Evolutionary conservation across 1,140 invertebrate species (phyloP), one percentile per base, ranked within the genome.

Genomic region (Heliconius nattereri): DNA sequence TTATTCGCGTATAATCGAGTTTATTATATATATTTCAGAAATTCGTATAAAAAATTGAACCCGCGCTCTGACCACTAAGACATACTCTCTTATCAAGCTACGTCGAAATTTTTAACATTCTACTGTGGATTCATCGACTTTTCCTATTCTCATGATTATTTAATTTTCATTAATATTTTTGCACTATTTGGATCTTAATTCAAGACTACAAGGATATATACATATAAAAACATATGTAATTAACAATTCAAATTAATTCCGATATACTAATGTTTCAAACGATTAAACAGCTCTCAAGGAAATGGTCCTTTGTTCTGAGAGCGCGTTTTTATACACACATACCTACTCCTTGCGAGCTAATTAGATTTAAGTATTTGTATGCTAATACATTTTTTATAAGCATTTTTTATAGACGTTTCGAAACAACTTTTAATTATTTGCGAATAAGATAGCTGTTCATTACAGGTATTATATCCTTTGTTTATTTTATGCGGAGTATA

Each of bases 241-340:
- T 11, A 57, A 57, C 20, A 57, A 57, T 57, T 57, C 54, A 57
- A 57, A 57, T 57, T 23, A 57, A 57, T 57, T 57, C n/a, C 40
- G 16, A 57, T n/a, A 57, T 1, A 57, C 20, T 9, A 45, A 23
- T 57, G 54, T 57, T 57, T 57, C 8, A 57, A 78, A 52, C 32
- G 37, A 78, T 71, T 78, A 78, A 77, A 37, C 37, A 78, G 26
- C 20, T 75, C 73, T 75, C 81, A 89, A 88, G 86, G 86, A 90
- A 90, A 89, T 90, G 82, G 52, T 57, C 85, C 83, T 87, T 86
- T 88, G 87, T 89, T 86, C 81, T 83, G 75, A 77, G 60, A 23
- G 71, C 79, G 32, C 52, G 82, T 87, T 87, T 87, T 88, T 87
- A 87, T 86, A 78, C 57, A 76, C 72, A 74, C 75, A 87, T 87